Base-by-base conservation (phyloP, 2,888 invertebrate genomes). In the Drosophila barbarae region DNA sequence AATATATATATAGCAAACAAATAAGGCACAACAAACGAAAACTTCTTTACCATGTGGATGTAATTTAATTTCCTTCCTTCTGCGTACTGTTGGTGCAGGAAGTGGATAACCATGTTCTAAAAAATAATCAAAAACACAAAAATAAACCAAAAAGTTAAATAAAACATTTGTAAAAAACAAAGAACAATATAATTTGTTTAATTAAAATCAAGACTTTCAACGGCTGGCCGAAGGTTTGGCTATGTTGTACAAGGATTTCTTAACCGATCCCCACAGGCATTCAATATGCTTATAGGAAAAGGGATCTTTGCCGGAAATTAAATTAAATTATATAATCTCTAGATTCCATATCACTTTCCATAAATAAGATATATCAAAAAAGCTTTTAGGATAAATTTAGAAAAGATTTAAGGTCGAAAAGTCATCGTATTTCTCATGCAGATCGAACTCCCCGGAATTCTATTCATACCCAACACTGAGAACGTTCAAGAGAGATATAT, bases 31-130 rank as follows among this genome's bases (percentile, higher is more conserved):
- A 70, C 65, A 72, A 81, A 81, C 51, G 36, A 82, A 78, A 85
- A 78, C 68, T 77, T 88, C 68, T 77, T 88, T 88, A 88, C 88
- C 88, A 81, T 88, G 84, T 87, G 88, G 84, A 87, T 88, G 88
- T 76, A 86, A 87, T 86, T 89, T 89, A 78, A 87, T 85, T 82
- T 89, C 88, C 88, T 88, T 89, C 89, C 89, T 86, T 88, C 88
- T 88, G 81, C 83, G 87, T 80, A 79, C 82, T 87, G 85, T 86
- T 85, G 86, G 77, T 84, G 85, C 87, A 86, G 87, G 87, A 84
- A 88, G 78, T 79, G 86, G 88, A 84, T 86, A 86, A 87, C 87
- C 88, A 83, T 87, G 80, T 85, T 88, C 88, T 88, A 89, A 74
- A 88, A 86, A 81, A 78, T 75, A 73, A 75, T 72, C 61, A 74